Base-by-base conservation (phyloP, 2,888 invertebrate genomes). In the Cosmorhoe ocellata region DNA sequence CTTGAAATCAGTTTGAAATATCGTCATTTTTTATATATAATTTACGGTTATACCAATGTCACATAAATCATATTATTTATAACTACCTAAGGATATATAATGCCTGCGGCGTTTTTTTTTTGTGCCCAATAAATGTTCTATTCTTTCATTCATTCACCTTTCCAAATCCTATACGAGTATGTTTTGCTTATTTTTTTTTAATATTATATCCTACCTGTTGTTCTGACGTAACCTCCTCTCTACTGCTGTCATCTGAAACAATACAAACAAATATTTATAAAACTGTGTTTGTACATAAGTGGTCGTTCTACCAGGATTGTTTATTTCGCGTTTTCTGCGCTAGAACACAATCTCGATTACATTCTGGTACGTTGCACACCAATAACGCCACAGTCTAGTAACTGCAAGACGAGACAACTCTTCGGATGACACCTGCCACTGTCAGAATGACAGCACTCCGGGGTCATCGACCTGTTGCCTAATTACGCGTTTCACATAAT, bases 201-300 rank as follows among this genome's bases (percentile, higher is more conserved):
- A 18, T 18, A 18, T 43, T 30, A 32, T 24, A 11, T 63, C 78
- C 67, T 73, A 90, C 90, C 89, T 88, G 87, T 67, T 87, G 81
- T 65, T 90, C 90, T 51, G 87, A 82, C 54, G 84, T 76, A 52
- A 87, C 82, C 64, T 80, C 83, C 67, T 85, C 79, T 71, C 90
- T 78, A 61, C 83, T 84, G 74, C 87, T 88, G 71, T 88, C 88
- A 87, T 88, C 90, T 90, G 88, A 47, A 89, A 89, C 76, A 79
- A 81, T 38, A 26, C 61, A 61, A 57, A 64, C 43, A 37, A 8
- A 45, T 43, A 43, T 57, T 56, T 39, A 39, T 34, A 48, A 43
- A 38, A 30, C 30, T 36, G 12, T 6, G 22, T 27, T 27, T 33
- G 26, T 26, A 40, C 27, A n/a, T 34, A 26, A 28, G 10, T 27